Percentiles rank a stretch among this genome's conserved stretches.
phyloP scores from a whole-genome alignment of 1,140 invertebrate species.

The Zaprionus davidi region DNA sequence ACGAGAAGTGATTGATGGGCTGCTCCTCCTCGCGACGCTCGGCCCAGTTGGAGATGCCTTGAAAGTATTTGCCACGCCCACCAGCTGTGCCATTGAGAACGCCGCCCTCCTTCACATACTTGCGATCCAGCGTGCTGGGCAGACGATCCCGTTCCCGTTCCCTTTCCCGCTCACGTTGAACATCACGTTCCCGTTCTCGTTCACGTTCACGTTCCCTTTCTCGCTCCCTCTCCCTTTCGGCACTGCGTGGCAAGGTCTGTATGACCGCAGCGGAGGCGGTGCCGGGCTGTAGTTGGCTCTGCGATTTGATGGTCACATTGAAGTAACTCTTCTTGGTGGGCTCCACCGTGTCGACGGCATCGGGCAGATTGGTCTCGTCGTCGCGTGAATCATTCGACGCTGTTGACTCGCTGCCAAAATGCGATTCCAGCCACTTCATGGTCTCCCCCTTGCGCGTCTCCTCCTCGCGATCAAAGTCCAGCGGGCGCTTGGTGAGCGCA shows the following conservation, averaged over 20 bases:
- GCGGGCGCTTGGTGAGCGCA: slow-evolving; percentile 90
- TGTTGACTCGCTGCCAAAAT: slow-evolving; percentile 93
- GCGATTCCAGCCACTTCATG: slow-evolving; percentile 94
- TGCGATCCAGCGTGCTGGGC: slow-evolving; percentile 52
- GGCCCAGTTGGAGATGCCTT: slow-evolving; percentile 91
- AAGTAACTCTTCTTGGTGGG: slow-evolving; percentile 89
- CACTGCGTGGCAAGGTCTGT: slow-evolving; percentile 64
- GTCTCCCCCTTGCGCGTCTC: slow-evolving; percentile 94
- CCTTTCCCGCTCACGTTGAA: slow-evolving; percentile 20
- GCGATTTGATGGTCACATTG: slow-evolving; percentile 91
- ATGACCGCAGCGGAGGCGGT: slow-evolving; percentile 6
- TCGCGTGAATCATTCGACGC: slow-evolving; percentile 89
- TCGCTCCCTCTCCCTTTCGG: slow-evolving; percentile 27
- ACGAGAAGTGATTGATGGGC: slow-evolving; percentile 69
- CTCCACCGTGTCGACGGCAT: slow-evolving; percentile 85
- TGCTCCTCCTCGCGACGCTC: slow-evolving; percentile 85
- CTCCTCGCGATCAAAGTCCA: slow-evolving; percentile 94
- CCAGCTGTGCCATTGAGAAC: neutral
- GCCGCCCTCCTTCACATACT: slow-evolving; percentile 32
- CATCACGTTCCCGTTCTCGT: slow-evolving; percentile 14
- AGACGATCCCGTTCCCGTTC: slow-evolving; percentile 37
- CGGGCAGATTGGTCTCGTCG: slow-evolving; percentile 66
- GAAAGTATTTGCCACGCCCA: slow-evolving; percentile 86
- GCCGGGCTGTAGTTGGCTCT: slow-evolving; percentile 80
- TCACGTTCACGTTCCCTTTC: slow-evolving; percentile 11